A percentile compares a stretch with the other conserved stretches of the same genome.
Conservation (phyloP, 1,140 invertebrate genomes). For the Drosophila murphyi region DNA sequence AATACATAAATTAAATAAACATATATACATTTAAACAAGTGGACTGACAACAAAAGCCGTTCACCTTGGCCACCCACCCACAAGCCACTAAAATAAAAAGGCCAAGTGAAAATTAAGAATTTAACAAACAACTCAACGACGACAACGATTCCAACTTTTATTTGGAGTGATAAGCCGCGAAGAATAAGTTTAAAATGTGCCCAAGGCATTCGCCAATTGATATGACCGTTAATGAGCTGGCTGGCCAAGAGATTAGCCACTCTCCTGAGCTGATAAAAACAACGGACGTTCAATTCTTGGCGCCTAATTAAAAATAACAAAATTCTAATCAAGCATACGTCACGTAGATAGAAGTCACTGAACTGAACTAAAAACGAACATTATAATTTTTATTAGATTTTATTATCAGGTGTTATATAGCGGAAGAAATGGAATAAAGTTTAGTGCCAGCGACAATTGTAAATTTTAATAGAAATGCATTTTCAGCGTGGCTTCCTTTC, state of each 20-base stretch:
- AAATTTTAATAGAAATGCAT: slow-evolving; percentile 57
- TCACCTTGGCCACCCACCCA: slow-evolving; percentile 61
- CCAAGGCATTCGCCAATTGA: slow-evolving; percentile 57
- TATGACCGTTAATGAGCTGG: slow-evolving; percentile 31
- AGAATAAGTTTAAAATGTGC: slow-evolving; percentile 28
- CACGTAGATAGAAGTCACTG: slow-evolving; percentile 50
- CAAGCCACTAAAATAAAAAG: neutral
- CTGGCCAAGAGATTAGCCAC: too few relatives aligned
- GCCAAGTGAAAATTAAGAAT: slow-evolving; percentile 58
- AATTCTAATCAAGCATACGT: slow-evolving; percentile 58
- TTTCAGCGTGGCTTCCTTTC: slow-evolving; percentile 25
- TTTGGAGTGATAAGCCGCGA: slow-evolving; percentile 44
- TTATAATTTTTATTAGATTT: neutral
- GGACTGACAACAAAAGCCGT: slow-evolving; percentile 44
- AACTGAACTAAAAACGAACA: slow-evolving; percentile 27
- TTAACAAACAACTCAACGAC: slow-evolving; percentile 36
- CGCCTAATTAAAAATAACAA: slow-evolving; percentile 3
- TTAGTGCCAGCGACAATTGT: too few relatives aligned
- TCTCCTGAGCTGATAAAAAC: slow-evolving; percentile 28
- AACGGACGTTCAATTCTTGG: slow-evolving; percentile 3
- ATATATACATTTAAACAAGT: slow-evolving; percentile 48
- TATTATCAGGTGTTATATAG: slow-evolving; percentile 17
- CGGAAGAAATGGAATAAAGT: neutral
- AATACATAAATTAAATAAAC: slow-evolving; percentile 70
- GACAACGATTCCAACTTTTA: slow-evolving; percentile 17